Percentiles rank a stretch among this genome's conserved stretches.
Conservation (phyloP, 2,113 vertebrate species). For the Paracanthobrama guichenoti region DNA sequence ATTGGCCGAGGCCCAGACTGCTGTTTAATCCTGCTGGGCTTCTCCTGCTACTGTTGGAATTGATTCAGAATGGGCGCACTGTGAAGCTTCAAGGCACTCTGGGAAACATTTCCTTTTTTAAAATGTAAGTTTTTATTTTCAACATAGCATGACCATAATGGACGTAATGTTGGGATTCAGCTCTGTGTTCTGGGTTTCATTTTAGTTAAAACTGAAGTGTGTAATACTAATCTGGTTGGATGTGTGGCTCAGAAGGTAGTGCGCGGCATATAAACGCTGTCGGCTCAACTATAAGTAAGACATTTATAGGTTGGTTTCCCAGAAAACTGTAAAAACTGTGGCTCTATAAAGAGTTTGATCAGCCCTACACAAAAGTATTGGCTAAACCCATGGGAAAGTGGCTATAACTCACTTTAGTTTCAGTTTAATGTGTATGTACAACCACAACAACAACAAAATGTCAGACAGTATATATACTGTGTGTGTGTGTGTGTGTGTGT, state of each 20-base stretch:
- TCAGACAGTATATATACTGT: background rate
- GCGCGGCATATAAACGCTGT: background rate
- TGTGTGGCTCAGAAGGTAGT: background rate
- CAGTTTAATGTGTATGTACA: background rate
- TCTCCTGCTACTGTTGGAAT: slow-evolving; percentile 16
- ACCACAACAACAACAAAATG: background rate
- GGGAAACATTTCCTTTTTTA: background rate
- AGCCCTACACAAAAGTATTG: background rate
- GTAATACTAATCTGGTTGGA: background rate
- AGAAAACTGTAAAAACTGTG: background rate
- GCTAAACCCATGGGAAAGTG: background rate
- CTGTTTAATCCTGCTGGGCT: slow-evolving; percentile 41
- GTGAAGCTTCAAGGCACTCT: slow-evolving; percentile 22
- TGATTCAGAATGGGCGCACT: slow-evolving; percentile 31
- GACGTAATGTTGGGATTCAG: too few species aligned
- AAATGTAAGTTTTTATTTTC: background rate
- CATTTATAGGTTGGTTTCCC: background rate
- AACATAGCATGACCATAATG: background rate
- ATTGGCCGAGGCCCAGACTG: slow-evolving; percentile 47
- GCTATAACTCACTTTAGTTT: background rate
- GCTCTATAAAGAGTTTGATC: background rate
- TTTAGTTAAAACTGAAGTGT: background rate
- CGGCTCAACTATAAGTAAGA: background rate
- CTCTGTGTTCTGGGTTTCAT: background rate
- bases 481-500: too few species aligned